Conservation (phyloP, 53 echinoderm and acorn worm species). For the Paracentrotus lividus region DNA sequence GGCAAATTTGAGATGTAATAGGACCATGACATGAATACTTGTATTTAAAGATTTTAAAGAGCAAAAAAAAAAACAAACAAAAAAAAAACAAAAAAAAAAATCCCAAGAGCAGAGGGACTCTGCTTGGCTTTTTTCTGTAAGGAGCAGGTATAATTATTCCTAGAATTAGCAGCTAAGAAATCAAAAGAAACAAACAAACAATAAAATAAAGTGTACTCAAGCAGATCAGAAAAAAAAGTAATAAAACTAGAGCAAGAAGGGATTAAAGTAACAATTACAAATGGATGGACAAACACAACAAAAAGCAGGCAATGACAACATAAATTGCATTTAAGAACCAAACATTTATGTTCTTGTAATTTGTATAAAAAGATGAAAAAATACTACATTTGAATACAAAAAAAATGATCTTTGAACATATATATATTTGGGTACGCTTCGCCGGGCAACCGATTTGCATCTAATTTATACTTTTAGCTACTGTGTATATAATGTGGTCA, state of each 20-base stretch:
- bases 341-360: conserved; percentile 26
- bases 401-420: not conserved
- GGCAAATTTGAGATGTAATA: not conserved
- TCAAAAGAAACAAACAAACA: not conserved
- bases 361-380: conserved; percentile 19
- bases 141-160: too few relatives aligned
- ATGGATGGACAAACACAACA: conserved; percentile 19
- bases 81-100: too few relatives aligned
- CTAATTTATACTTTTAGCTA: not conserved
- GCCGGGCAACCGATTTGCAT: not conserved
- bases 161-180: too few relatives aligned
- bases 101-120: too few relatives aligned
- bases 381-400: conserved; percentile 32
- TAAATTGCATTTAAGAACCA: conserved; percentile 3
- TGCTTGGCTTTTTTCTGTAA: not conserved
- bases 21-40: too few relatives aligned
- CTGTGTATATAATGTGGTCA: not conserved
- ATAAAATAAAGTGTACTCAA: not conserved
- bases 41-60: too few relatives aligned
- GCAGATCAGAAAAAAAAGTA: not conserved
- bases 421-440: not conserved
- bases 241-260: not conserved
- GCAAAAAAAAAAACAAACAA: too few relatives aligned
- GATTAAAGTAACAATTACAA: not conserved
- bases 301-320: conserved; percentile 42